Conservation (phyloP, 2,113 vertebrate species). For the Zootoca vivipara region DNA sequence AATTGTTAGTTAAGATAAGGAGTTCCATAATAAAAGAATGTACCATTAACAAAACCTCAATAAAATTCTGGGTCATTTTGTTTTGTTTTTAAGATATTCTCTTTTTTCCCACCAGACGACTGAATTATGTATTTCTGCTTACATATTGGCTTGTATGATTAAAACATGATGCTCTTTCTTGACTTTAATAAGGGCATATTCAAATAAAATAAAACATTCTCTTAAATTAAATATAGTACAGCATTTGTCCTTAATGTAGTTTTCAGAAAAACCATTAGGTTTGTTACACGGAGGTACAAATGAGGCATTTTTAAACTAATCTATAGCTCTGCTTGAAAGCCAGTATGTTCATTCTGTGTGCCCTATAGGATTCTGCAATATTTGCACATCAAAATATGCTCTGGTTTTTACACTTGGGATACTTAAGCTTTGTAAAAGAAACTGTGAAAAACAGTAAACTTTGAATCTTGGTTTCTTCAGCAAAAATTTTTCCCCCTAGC, state of each 20-base stretch:
- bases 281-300: neutral
- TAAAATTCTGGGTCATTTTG: constrained; percentile 20
- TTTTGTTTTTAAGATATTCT: neutral
- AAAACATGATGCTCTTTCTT: neutral
- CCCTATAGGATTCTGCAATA: constrained; percentile 62
- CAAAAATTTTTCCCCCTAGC: constrained; percentile 68
- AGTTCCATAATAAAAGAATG: constrained; percentile 50
- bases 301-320: constrained; percentile 28
- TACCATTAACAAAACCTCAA: constrained; percentile 36
- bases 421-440: constrained; percentile 66
- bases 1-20: constrained; percentile 48
- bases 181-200: neutral
- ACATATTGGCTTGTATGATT: neutral
- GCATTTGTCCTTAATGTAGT: neutral
- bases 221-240: neutral
- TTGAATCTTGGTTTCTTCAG: constrained; percentile 70
- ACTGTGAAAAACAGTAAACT: constrained; percentile 69
- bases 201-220: neutral
- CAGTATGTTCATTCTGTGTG: constrained; percentile 32
- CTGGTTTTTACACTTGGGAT: constrained; percentile 70
- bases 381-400: constrained; percentile 79
- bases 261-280: neutral
- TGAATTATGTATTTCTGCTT: constrained; percentile 39
- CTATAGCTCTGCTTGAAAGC: constrained; percentile 5
- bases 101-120: neutral